phyloP scores from a whole-genome alignment of 2,888 invertebrate genomes.

The Hyposoter didymator region DNA sequence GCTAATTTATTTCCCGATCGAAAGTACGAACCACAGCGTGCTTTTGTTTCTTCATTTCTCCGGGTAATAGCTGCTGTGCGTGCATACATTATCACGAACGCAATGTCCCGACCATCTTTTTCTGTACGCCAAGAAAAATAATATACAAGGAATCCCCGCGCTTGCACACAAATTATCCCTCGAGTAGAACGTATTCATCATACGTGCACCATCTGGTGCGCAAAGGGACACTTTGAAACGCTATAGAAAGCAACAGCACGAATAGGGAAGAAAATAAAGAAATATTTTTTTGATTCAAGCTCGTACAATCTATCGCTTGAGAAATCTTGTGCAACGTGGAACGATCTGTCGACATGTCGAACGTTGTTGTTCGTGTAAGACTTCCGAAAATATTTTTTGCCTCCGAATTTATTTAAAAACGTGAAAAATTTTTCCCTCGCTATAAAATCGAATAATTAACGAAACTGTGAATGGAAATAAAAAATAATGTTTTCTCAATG shows the following conservation, averaged over 20 bases:
- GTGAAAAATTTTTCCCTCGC: neutral
- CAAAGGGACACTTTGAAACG: neutral
- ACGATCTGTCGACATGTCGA: neutral
- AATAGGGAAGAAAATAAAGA: neutral
- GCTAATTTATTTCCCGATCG: neutral
- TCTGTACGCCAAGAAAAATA: neutral
- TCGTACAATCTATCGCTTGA: neutral
- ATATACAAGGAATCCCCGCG: constrained; percentile 2
- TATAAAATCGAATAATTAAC: neutral
- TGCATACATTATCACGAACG: neutral
- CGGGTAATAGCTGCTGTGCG: constrained; percentile 8
- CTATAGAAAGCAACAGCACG: neutral
- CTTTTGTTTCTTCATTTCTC: neutral
- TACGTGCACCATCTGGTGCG: constrained; percentile 5
- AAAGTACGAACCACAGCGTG: constrained; percentile 11
- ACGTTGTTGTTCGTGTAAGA: constrained; percentile 7
- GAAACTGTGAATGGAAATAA: neutral
- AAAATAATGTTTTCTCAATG: neutral
- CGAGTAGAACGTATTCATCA: neutral
- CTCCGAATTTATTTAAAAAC: neutral
- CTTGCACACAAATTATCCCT: neutral
- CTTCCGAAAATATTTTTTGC: neutral
- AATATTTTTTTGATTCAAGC: constrained; percentile 1
- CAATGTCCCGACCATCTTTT: neutral
- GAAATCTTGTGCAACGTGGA: neutral